These are phyloP conservation scores for Perca flavescens DNA, from an alignment of 2,113 vertebrate species.

Conservation along the genomic window DNA sequence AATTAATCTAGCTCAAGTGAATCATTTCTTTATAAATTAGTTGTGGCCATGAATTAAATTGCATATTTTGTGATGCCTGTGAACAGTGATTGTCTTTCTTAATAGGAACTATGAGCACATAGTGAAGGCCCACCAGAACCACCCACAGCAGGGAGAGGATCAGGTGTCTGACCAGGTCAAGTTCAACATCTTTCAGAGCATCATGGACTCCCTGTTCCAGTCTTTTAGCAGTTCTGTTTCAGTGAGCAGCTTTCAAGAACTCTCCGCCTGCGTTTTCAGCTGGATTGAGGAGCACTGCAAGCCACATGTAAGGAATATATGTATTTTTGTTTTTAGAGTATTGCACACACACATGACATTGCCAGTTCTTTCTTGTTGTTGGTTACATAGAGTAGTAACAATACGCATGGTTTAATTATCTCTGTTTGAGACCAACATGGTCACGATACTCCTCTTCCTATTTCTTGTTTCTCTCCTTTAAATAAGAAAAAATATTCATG, in stretches of 20 bases:
- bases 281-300: constrained; percentile 99
- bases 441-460: too few species aligned
- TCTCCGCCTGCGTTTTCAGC: constrained; percentile 96
- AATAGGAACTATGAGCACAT: constrained; percentile 98
- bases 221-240: constrained; percentile 94
- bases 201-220: constrained; percentile 98
- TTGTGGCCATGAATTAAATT: not conserved
- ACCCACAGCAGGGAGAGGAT: constrained; percentile 91
- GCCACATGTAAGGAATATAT: constrained; percentile 88
- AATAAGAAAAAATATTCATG: too few species aligned
- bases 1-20: not conserved
- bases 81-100: not conserved
- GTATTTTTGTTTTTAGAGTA: too few species aligned
- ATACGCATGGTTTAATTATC: too few species aligned
- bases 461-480: too few species aligned
- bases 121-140: constrained; percentile 96
- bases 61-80: not conserved
- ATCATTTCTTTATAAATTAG: not conserved
- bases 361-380: too few species aligned
- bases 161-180: constrained; percentile 97
- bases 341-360: too few species aligned
- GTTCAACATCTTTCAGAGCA: constrained; percentile 96
- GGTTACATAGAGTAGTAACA: too few species aligned
- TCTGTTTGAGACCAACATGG: too few species aligned
- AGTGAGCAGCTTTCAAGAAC: constrained; percentile 93